Percentiles rank a stretch among this genome's conserved stretches.
Evolutionary conservation across 2,113 vertebrate genomes (phyloP).

Genomic region (Labrus mixtus): DNA sequence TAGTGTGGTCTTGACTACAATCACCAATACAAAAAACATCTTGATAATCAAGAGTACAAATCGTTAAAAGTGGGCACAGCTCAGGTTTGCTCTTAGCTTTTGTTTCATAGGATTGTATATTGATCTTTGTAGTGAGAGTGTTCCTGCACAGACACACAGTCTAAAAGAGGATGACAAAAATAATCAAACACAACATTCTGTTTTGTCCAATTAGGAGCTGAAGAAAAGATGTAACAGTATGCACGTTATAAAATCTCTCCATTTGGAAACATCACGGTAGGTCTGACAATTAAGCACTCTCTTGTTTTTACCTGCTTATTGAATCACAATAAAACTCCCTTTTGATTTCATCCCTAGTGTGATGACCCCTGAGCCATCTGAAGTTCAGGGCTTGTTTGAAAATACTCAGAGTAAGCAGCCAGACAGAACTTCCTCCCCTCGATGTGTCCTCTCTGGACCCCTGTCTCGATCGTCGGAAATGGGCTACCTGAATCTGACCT

Average conservation of each 20-base stretch:
- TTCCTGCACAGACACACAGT: neutral
- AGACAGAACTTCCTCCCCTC: neutral
- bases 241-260: slow-evolving; percentile 23
- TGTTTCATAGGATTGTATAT: too few species aligned
- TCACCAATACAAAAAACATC: too few species aligned
- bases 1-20: too few species aligned
- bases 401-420: slow-evolving; percentile 21
- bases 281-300: neutral
- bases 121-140: too few species aligned
- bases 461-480: slow-evolving; percentile 50
- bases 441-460: neutral
- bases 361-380: neutral
- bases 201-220: slow-evolving; percentile 44
- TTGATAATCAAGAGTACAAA: too few species aligned
- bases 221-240: slow-evolving; percentile 31
- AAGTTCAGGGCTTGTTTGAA: slow-evolving; percentile 12
- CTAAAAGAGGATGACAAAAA: neutral
- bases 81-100: too few species aligned
- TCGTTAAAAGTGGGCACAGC: too few species aligned
- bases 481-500: slow-evolving; percentile 69
- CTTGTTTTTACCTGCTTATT: neutral
- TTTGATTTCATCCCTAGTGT: slow-evolving; percentile 38
- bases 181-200: neutral
- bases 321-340: neutral
- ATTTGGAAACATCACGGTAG: slow-evolving; percentile 38